phyloP scores from a whole-genome alignment of 2,797 vertebrate genomes.

The Cottoperca gobio region DNA sequence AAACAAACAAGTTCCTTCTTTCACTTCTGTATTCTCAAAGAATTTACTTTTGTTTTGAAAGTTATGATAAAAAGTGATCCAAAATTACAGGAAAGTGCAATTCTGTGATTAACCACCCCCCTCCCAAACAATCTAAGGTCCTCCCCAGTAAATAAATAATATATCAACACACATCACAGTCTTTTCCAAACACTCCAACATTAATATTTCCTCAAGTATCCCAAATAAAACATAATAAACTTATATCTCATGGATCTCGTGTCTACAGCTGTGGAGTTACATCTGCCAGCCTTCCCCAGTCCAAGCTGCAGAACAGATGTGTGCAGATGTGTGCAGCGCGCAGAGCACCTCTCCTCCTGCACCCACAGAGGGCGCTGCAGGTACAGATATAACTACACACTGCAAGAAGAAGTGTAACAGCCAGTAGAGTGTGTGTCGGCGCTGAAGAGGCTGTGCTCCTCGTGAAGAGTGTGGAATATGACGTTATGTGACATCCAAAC shows the following conservation, averaged over 20 bases:
- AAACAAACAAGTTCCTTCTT: background rate
- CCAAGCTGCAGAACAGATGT: no score
- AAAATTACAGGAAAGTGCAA: slow-evolving; percentile 1
- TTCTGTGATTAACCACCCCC: background rate
- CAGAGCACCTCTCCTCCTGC: slow-evolving; percentile 9
- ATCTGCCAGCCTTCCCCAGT: no score
- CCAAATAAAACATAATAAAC: background rate
- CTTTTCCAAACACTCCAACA: no score
- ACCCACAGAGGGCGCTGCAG: slow-evolving; percentile 42
- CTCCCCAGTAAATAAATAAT: slow-evolving; percentile 51
- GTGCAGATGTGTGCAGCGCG: no score
- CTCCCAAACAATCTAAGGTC: slow-evolving; percentile 8
- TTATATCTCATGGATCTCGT: background rate
- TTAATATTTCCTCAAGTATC: background rate
- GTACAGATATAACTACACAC: background rate
- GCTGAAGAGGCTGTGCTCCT: no score
- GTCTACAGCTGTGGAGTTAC: no score
- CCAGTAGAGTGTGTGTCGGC: no score
- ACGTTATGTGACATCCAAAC: background rate
- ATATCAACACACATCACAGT: slow-evolving; percentile 14
- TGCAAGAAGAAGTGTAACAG: no score
- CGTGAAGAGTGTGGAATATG: no score
- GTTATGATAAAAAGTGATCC: background rate
- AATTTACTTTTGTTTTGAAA: slow-evolving; percentile 12
- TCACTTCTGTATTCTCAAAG: slow-evolving; percentile 12